Evolutionary conservation across 2,888 invertebrate genomes (phyloP).

Genomic region (Neoscelio sp.): DNA sequence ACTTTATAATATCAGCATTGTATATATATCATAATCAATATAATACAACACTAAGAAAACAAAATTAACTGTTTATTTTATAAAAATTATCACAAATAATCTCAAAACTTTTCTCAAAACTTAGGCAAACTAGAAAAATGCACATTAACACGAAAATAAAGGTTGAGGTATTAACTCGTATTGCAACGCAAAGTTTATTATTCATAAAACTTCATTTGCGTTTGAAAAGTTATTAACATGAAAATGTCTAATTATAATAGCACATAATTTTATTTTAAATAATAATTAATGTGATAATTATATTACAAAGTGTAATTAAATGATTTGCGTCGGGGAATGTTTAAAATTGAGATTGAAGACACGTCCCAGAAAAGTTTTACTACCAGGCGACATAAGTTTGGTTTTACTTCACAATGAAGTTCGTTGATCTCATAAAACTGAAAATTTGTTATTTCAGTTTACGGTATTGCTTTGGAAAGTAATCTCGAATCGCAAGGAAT

Average conservation of each 20-base stretch:
- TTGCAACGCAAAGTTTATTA: constrained; percentile 19
- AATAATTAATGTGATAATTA: neutral
- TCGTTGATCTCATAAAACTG: constrained; percentile 38
- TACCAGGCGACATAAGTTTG: neutral
- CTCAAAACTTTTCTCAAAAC: no score
- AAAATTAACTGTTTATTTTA: no score
- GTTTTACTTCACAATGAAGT: constrained; percentile 2
- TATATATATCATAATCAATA: no score
- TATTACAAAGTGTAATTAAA: neutral
- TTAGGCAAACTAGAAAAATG: no score
- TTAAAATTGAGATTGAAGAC: no score
- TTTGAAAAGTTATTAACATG: no score
- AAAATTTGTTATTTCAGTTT: constrained; percentile 26
- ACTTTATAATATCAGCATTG: constrained; percentile 20
- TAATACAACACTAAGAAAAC: no score
- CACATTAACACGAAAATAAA: constrained; percentile 13
- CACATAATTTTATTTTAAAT: constrained; percentile 11
- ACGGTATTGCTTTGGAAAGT: constrained; percentile 47
- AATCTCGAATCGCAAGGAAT: constrained; percentile 20
- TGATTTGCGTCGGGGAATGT: no score
- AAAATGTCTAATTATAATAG: constrained; percentile 1
- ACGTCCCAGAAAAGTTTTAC: no score
- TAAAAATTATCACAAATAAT: no score
- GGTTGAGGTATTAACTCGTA: constrained; percentile 7
- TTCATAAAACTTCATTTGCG: constrained; percentile 32